Conservation (phyloP, 2,888 invertebrate genomes). For the Syrista parreyssii region DNA sequence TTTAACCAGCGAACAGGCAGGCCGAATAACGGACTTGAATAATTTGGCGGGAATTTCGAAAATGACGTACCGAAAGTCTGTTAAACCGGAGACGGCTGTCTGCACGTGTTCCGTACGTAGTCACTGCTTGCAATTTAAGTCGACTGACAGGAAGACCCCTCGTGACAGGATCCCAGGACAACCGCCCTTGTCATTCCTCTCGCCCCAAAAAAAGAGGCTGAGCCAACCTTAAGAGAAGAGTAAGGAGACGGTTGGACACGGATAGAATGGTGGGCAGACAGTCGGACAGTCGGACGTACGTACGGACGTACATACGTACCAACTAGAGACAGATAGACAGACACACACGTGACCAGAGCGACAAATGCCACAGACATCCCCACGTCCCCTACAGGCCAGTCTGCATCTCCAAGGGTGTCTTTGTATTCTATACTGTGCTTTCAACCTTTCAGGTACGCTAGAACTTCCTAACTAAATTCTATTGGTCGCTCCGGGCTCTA, state of each 20-base stretch:
- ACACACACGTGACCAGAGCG: constrained; percentile 27
- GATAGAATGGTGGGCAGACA: too few species aligned
- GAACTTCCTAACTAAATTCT: constrained; percentile 24
- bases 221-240: neutral
- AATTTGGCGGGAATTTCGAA: neutral
- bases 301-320: neutral
- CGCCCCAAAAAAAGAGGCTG: neutral
- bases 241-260: neutral
- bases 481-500: constrained; percentile 22
- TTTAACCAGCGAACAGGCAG: neutral
- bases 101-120: neutral
- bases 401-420: constrained; percentile 25
- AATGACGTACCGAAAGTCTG: neutral
- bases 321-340: neutral
- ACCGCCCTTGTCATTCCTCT: neutral
- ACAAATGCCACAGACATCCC: constrained; percentile 19
- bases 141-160: neutral
- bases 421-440: constrained; percentile 14
- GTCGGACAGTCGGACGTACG: neutral
- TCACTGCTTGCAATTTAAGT: neutral
- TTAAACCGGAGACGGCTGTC: neutral
- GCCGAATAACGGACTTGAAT: neutral
- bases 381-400: constrained; percentile 8
- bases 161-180: neutral
- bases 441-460: constrained; percentile 16